Base-by-base conservation (phyloP, 2,113 vertebrate species). In the Oncorhynchus gorbuscha region DNA sequence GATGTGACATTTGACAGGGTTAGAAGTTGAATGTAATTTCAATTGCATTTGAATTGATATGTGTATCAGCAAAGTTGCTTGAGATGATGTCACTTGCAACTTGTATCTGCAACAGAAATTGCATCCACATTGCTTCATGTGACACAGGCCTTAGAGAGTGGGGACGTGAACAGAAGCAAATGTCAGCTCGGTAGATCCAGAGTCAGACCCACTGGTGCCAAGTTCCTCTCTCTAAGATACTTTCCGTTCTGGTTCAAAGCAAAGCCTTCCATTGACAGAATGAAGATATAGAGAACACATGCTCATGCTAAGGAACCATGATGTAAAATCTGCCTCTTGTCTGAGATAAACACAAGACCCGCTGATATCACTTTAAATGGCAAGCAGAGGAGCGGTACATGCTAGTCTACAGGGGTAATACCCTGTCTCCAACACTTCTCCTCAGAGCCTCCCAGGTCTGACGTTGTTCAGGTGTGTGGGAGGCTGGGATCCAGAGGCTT, bases 101-200 rank as follows among this genome's bases (percentile, higher is more conserved):
- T 35, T 32, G 30, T 4, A 32, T 32, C 32, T 35, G 32, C 32
- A 35, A 35, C 35, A 39, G 35, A 39, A 39, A 39, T 39, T 39
- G 35, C 7, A 8, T 39, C 35, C 35, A 8, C 6, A 39, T 39
- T 39, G 35, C 35, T 39, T 39, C 7, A 39, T 39, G 35, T 39
- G 35, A 39, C 35, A 39, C 35, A 39, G 7, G 35, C 35, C 74
- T 62, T 30, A 51, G 62, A 32, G 71, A 62, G 75, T 35, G 24
- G n/a, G 86, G 78, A 85, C 59, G 20, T 85, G 79, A 91, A 87
- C 87, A 76, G 67, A 90, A 73, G 20, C 20, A 58, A 58, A 58
- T 58, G 6, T 5, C 16, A 28, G 30, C 81, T 77, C 76, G 80
- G 8, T 45, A 51, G 39, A 45, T 45, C 39, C 39, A 75, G 55